These are phyloP conservation scores for Turnix velox DNA, from an alignment of 2,113 vertebrate species.

Conservation along the genomic window DNA sequence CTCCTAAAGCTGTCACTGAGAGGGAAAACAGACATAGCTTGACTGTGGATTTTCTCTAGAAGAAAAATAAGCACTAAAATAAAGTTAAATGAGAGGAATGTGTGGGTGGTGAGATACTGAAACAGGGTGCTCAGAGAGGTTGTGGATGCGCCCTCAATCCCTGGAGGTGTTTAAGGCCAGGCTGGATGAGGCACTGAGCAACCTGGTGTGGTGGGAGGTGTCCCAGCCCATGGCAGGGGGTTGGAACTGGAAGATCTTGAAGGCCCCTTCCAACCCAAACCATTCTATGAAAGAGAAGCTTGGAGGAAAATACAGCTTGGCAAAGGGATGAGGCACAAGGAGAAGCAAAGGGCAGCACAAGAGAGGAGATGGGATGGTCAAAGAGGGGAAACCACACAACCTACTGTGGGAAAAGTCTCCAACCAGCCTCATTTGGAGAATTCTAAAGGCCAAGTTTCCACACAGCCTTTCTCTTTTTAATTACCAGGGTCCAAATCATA, in stretches of 20 bases:
- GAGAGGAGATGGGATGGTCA: background rate
- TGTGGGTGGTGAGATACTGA: too few species aligned
- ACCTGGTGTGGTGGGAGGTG: too few species aligned
- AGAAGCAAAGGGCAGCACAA: background rate
- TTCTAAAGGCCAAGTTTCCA: background rate
- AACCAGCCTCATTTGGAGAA: background rate
- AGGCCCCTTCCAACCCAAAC: too few species aligned
- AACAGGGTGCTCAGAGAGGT: too few species aligned
- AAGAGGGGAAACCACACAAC: too few species aligned
- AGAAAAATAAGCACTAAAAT: background rate
- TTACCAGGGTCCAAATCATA: too few species aligned
- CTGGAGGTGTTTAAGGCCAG: too few species aligned
- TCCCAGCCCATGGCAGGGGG: too few species aligned
- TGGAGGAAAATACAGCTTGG: background rate
- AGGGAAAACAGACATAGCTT: accelerated
- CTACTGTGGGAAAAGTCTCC: background rate
- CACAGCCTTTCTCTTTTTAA: background rate
- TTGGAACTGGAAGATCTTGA: too few species aligned
- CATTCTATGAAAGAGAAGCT: too few species aligned
- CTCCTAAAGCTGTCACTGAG: background rate
- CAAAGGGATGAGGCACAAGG: background rate
- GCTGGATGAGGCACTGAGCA: too few species aligned
- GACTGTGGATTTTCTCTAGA: background rate
- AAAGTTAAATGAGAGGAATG: background rate
- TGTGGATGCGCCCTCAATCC: too few species aligned